Evolutionary conservation across 2,797 vertebrate genomes (phyloP).

Genomic region (Antrozous pallidus): DNA sequence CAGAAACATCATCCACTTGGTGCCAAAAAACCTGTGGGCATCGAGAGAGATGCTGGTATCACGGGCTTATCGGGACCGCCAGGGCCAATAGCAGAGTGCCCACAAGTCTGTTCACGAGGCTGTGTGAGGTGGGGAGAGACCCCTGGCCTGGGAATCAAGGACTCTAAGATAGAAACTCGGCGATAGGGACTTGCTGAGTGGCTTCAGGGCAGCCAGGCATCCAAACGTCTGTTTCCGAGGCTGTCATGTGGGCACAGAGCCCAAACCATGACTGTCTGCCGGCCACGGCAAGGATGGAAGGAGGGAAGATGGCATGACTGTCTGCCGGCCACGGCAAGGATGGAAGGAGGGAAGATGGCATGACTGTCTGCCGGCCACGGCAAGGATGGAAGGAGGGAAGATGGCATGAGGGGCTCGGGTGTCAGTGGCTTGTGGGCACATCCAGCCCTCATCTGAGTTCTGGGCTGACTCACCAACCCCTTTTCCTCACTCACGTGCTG

Average conservation of each 20-base stretch:
- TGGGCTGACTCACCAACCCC: neutral
- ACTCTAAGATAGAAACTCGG: neutral
- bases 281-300: neutral
- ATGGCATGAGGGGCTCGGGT: rapidly evolving
- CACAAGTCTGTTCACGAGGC: neutral
- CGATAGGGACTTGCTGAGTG: neutral
- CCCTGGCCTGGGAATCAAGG: neutral
- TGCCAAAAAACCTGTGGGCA: constrained; percentile 92
- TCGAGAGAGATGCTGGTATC: neutral
- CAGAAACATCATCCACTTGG: constrained; percentile 98
- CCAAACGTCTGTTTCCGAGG: neutral
- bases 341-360: neutral
- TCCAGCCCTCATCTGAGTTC: neutral
- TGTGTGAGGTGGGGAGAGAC: neutral
- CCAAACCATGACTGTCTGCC: neutral
- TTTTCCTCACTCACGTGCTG: neutral
- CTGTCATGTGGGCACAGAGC: neutral
- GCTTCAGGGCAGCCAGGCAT: neutral
- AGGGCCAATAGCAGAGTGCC: neutral
- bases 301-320: neutral
- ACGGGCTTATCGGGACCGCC: rapidly evolving
- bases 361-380: too few species aligned
- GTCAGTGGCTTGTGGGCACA: neutral
- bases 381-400: neutral
- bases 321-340: too few species aligned